Evolutionary conservation across 1,140 invertebrate species (phyloP), one percentile per base, ranked within the genome.

Genomic region (Coelopa frigida): DNA sequence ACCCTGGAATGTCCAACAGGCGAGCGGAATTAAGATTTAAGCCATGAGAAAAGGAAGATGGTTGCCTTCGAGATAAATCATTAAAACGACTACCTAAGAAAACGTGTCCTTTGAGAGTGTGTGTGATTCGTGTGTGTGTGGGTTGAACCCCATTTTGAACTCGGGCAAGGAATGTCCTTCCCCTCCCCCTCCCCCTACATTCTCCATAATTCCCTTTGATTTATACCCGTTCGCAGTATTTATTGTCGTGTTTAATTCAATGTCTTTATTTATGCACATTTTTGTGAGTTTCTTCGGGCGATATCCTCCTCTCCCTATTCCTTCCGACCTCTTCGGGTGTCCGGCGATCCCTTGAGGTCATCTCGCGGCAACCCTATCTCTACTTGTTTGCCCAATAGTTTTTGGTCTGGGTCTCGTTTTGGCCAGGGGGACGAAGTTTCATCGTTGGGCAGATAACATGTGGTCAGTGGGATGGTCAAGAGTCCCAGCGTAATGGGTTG

Each of bases 61-160:
- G 54, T 52, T 63, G 61, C 61, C 61, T 63, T 64, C 54, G 52
- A 48, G 59, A 63, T 63, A 63, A 63, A 63, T 63, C 61, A 63
- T 63, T 61, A 64, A 64, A 63, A 45, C 56, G 57, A 61, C 56
- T 52, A 57, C 58, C 54, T 53, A 36, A 33, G 45, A 54, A 44
- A 18, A 51, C 49, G 43, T 50, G 50, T 45, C 47, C 52, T 7
- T 17, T 7, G 33, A 7, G 33, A 35, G 33, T 48, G 40, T 44
- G 44, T 48, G 44, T 38, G 15, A 35, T 35, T 29, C n/a, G 15
- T 36, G 7, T 26, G 8, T 45, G 24, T 47, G 17, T 32, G 20
- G 35, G 38, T 17, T n/a, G n/a, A n/a, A n/a, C n/a, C n/a, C n/a
- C n/a, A n/a, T n/a, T n/a, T n/a, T n/a, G n/a, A n/a, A n/a, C 18